Evolutionary conservation across 2,888 invertebrate genomes (phyloP).

Genomic region (Autographa gamma): DNA sequence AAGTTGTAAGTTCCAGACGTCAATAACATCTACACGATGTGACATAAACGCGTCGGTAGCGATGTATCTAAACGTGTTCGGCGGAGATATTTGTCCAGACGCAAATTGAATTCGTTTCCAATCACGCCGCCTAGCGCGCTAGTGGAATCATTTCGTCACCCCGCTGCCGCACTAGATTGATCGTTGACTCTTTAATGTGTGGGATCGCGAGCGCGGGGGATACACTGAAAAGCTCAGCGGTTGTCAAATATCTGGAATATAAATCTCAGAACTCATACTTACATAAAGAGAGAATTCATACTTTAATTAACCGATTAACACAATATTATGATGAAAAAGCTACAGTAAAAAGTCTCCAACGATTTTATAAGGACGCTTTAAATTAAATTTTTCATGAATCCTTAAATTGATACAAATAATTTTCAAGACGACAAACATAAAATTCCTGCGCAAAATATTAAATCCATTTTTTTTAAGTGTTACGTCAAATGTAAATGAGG

Average conservation of each 20-base stretch:
- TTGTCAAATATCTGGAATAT: background rate
- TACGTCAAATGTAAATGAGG: constrained; percentile 49
- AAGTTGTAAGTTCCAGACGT: background rate
- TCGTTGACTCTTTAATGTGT: constrained; percentile 33
- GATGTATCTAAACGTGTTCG: constrained; percentile 39
- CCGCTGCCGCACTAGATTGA: constrained; percentile 35
- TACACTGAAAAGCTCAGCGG: background rate
- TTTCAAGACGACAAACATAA: constrained; percentile 13
- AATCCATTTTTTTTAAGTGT: constrained; percentile 39
- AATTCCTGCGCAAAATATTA: constrained; percentile 28
- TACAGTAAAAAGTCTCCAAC: background rate
- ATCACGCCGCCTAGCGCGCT: constrained; percentile 48
- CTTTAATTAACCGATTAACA: background rate
- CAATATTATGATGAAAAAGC: background rate
- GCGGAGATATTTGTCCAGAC: constrained; percentile 45
- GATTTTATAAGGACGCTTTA: background rate
- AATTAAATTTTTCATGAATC: background rate
- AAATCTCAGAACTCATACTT: background rate
- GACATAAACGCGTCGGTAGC: constrained; percentile 10
- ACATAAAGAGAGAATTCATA: no score
- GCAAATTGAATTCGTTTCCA: constrained; percentile 56
- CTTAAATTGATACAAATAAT: background rate
- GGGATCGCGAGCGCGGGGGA: constrained; percentile 9
- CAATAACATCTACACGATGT: background rate
- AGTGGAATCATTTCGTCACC: constrained; percentile 42